Evolutionary conservation across 2,888 invertebrate genomes (phyloP).

Genomic region (Altica lythri): DNA sequence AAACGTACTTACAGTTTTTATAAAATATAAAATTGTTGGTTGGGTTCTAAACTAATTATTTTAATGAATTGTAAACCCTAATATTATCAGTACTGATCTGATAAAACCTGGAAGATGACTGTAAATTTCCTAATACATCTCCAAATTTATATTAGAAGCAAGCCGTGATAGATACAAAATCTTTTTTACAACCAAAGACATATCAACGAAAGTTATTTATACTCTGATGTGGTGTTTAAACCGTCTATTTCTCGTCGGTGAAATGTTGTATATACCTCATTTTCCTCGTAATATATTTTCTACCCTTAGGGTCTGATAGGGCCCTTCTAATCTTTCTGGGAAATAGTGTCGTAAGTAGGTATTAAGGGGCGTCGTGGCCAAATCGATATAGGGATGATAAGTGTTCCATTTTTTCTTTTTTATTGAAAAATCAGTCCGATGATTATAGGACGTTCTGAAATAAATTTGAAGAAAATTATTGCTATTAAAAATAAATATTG

Average conservation of each 20-base stretch:
- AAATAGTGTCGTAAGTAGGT: slow-evolving; percentile 25
- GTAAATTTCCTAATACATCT: too few species aligned
- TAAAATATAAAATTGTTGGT: too few species aligned
- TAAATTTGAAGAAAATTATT: too few species aligned
- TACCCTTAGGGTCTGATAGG: slow-evolving; percentile 14
- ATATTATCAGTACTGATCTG: too few species aligned
- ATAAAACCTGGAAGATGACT: too few species aligned
- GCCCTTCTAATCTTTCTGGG: slow-evolving; percentile 19
- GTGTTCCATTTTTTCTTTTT: slow-evolving; percentile 8
- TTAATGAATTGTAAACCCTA: too few species aligned
- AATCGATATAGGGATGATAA: slow-evolving; percentile 15
- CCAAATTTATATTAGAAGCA: too few species aligned
- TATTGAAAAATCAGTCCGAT: not conserved
- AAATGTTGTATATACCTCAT: slow-evolving; percentile 15
- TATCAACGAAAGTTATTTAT: not conserved
- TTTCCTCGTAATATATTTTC: slow-evolving; percentile 18
- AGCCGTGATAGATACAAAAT: not conserved
- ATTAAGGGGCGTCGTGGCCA: slow-evolving; percentile 14
- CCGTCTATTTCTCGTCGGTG: slow-evolving; percentile 8
- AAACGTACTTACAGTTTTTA: too few species aligned
- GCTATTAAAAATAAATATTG: too few species aligned
- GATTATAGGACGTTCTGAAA: too few species aligned
- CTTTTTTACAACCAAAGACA: not conserved
- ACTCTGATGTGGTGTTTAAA: slow-evolving; percentile 5
- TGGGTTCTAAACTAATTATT: too few species aligned